Percentiles rank a stretch among this genome's conserved stretches.
phyloP scores from a whole-genome alignment of 2,113 vertebrate genomes.

The Podocnemis expansa region DNA sequence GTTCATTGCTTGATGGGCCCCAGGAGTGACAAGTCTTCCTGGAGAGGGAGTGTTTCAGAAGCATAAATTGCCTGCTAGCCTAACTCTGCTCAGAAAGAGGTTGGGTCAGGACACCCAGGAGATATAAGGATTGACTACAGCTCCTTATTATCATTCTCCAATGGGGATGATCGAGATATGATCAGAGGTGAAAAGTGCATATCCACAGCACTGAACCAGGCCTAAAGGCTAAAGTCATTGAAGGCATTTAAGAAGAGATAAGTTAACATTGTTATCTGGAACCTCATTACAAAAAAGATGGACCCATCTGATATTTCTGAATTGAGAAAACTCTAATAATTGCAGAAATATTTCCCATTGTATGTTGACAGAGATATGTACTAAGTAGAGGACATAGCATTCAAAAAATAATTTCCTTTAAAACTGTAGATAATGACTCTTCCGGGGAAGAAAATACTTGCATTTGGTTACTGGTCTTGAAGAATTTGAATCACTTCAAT shows the following conservation, averaged over 20 bases:
- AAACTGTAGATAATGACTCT: neutral
- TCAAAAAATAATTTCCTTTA: neutral
- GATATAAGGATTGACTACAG: neutral
- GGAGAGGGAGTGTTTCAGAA: neutral
- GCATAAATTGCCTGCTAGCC: neutral
- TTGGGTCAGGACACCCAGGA: conserved; percentile 12
- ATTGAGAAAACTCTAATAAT: neutral
- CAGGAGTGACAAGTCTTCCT: neutral
- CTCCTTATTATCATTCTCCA: neutral
- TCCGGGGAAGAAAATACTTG: neutral
- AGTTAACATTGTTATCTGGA: neutral
- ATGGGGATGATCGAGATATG: no score
- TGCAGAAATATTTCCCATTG: neutral
- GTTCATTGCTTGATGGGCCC: neutral
- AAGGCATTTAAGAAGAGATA: neutral
- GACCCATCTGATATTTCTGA: neutral
- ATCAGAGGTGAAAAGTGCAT: neutral
- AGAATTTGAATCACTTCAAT: neutral
- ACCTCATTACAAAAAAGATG: neutral
- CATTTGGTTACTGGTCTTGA: neutral
- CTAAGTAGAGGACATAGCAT: neutral
- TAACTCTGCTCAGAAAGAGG: neutral
- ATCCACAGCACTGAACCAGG: neutral
- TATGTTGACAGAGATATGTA: neutral
- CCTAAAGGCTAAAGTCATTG: neutral